Percentiles rank a stretch among this genome's conserved stretches.
Evolutionary conservation across 2,113 vertebrate genomes (phyloP).

Genomic region (Noturus placidus): DNA sequence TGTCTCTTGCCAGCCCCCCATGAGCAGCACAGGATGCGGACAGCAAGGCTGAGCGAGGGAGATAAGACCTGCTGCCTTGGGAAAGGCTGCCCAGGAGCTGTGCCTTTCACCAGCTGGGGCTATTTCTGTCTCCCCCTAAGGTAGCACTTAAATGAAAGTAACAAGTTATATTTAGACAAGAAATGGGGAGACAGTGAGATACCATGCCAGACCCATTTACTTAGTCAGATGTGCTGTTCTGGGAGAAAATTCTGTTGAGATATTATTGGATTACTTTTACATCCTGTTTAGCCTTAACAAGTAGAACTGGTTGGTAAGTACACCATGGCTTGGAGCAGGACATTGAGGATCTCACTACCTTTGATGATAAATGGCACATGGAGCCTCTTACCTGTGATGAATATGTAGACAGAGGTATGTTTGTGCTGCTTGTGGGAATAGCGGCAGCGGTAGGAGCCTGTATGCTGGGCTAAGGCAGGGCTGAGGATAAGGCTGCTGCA

Average conservation of each 20-base stretch:
- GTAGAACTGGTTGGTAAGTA: constrained; percentile 45
- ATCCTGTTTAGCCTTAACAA: constrained; percentile 70
- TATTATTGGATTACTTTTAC: constrained; percentile 67
- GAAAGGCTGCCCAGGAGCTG: constrained; percentile 72
- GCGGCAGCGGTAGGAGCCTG: constrained; percentile 85
- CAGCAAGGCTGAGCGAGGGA: constrained; percentile 68
- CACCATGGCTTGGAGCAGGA: constrained; percentile 1
- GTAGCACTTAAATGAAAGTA: constrained; percentile 71
- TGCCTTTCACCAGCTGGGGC: constrained; percentile 70
- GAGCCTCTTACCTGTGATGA: constrained; percentile 86
- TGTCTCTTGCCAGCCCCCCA: constrained; percentile 54
- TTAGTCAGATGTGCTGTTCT: constrained; percentile 66
- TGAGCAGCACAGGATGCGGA: constrained; percentile 73
- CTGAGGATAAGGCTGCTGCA: constrained; percentile 83
- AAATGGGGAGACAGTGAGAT: constrained; percentile 49
- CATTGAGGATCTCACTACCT: background rate
- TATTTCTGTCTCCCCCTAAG: constrained; percentile 70
- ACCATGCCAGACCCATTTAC: constrained; percentile 63
- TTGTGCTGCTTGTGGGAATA: constrained; percentile 71
- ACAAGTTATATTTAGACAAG: constrained; percentile 68
- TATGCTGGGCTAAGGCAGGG: constrained; percentile 76
- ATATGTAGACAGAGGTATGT: constrained; percentile 82
- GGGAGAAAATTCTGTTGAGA: constrained; percentile 70
- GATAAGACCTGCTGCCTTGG: constrained; percentile 78
- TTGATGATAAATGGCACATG: constrained; percentile 44